These are phyloP conservation scores for Athalia circularis DNA, from an alignment of 2,888 invertebrate species.

Conservation along the genomic window DNA sequence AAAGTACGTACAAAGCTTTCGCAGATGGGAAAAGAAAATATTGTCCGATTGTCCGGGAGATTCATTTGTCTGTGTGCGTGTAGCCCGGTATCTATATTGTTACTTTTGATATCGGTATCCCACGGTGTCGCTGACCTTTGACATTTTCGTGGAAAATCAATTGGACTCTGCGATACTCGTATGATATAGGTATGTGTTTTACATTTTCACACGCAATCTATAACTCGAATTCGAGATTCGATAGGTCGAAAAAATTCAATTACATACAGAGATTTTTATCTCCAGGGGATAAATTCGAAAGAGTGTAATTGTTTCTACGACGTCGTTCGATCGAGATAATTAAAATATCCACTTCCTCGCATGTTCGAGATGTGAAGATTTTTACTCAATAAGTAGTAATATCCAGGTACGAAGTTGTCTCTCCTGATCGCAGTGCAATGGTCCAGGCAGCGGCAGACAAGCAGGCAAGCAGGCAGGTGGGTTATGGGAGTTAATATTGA, in stretches of 20 bases:
- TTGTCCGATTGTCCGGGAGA: neutral
- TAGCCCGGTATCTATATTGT: neutral
- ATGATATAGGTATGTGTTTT: too few relatives aligned
- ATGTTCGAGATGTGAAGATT: neutral
- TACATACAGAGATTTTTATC: too few relatives aligned
- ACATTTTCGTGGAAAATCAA: too few relatives aligned
- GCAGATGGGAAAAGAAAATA: neutral
- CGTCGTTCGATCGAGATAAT: neutral
- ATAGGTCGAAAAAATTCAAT: too few relatives aligned
- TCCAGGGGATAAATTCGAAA: too few relatives aligned
- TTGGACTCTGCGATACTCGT: too few relatives aligned
- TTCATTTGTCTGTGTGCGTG: neutral
- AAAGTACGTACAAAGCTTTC: neutral
- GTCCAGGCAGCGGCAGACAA: conserved; percentile 37
- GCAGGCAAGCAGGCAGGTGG: conserved; percentile 44
- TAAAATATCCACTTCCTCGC: neutral
- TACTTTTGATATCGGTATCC: neutral
- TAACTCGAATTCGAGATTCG: too few relatives aligned
- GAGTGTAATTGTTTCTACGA: neutral
- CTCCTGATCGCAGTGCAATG: conserved; percentile 35
- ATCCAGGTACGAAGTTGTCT: neutral
- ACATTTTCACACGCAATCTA: too few relatives aligned
- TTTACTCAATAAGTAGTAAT: neutral
- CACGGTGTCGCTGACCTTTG: neutral
- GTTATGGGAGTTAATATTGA: conserved; percentile 45